Base-by-base conservation (phyloP, 2,888 invertebrate genomes). In the Malacosoma neustria region DNA sequence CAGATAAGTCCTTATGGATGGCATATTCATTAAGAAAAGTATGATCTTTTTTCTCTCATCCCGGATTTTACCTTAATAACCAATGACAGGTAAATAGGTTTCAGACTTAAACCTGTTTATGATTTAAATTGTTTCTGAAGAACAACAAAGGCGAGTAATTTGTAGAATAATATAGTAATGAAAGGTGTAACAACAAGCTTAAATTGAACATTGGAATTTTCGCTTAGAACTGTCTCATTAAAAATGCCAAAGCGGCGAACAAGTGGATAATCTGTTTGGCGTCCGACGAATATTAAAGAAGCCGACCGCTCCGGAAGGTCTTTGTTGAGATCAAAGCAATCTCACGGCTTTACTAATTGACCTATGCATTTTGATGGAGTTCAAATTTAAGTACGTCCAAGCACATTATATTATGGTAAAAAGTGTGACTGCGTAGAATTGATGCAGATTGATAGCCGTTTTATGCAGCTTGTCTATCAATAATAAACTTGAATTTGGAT, bases 261-360 rank as follows among this genome's bases (percentile, higher is more conserved):
- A 73, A 79, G 76, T 75, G 72, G 72, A 72, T 81, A 80, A 79
- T 79, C 77, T 74, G 69, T 70, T 70, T 66, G 63, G 62, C 69
- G 68, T 73, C 72, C 57, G 61, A 67, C 61, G 71, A 73, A 72
- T 68, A 72, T 79, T 74, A 74, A 72, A 72, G 74, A 70, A 72
- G 67, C 61, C 66, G 62, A 57, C 63, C 58, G 57, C 49, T 51
- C 58, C 66, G 61, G 64, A 65, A 71, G 63, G 61, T 63, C 66
- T 70, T 71, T 68, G 64, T 64, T 54, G 54, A 72, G 76, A 79
- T 81, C 74, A 80, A 81, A 80, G 72, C 62, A 64, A 64, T 67
- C 62, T 62, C 51, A 57, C 58, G 49, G 62, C 57, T 60, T 60
- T 57, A 49, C 71, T 77, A 77, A 79, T 79, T 79, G 72, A 74